These are phyloP conservation scores for Apodemia mormo DNA, from an alignment of 2,888 invertebrate genomes.

Conservation along the genomic window DNA sequence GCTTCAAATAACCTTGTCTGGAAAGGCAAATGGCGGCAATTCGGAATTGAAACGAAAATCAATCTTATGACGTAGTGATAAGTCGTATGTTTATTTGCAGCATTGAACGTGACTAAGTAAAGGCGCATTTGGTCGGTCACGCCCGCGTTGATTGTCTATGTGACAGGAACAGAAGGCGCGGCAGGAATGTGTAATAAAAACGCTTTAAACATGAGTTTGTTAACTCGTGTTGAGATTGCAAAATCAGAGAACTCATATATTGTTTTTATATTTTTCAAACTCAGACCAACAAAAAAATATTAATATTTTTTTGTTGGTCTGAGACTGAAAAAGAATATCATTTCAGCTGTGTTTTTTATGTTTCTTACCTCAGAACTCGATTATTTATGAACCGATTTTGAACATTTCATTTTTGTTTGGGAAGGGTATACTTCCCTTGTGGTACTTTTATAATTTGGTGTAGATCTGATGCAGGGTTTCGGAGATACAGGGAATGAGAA, in stretches of 20 bases:
- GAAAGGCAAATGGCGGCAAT: background rate
- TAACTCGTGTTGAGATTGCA: background rate
- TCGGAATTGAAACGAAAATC: background rate
- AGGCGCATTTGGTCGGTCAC: slow-evolving; percentile 17
- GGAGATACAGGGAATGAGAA: too few relatives aligned
- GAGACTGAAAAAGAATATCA: too few relatives aligned
- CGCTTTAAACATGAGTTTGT: background rate
- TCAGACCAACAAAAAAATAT: too few relatives aligned
- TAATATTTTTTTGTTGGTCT: too few relatives aligned
- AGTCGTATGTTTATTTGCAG: background rate
- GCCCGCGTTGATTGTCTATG: slow-evolving; percentile 17
- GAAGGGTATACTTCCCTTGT: too few relatives aligned
- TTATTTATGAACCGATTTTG: too few relatives aligned
- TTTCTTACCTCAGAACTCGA: too few relatives aligned
- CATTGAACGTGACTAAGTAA: slow-evolving; percentile 18
- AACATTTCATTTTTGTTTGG: too few relatives aligned
- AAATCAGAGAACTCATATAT: background rate
- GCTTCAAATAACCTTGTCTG: slow-evolving; percentile 1
- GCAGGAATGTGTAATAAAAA: slow-evolving; percentile 13
- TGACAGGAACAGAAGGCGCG: slow-evolving; percentile 6
- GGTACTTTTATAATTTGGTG: too few relatives aligned
- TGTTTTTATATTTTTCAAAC: too few relatives aligned
- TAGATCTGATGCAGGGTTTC: too few relatives aligned
- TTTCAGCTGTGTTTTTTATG: too few relatives aligned
- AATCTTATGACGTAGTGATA: background rate